Evolutionary conservation across 1,140 invertebrate species (phyloP), one percentile per base, ranked within the genome.

Genomic region (Drosophila nebulosa): DNA sequence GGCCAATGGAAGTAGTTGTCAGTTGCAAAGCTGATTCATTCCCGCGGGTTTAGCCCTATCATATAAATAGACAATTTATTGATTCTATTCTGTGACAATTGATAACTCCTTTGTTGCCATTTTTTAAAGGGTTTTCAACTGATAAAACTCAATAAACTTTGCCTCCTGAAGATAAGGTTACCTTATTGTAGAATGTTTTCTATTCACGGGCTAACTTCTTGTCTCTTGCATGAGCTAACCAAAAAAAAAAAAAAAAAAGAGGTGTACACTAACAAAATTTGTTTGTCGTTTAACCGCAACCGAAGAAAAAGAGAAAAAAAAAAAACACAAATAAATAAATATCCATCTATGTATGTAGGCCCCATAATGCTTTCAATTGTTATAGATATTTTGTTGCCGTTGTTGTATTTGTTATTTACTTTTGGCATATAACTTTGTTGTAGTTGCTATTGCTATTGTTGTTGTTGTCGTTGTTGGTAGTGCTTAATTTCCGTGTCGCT

Each of bases 401-500:
- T 21, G 0, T 42, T 42, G n/a, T 18, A 7, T 42, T 42, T 46
- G 39, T 46, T 46, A 46, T 46, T 46, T 46, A 46, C 39, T 46
- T 46, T 46, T 46, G 39, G 39, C 16, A 18, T 46, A 21, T 46
- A 46, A 46, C 39, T 42, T 12, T 42, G 6, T 39, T 39, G n/a
- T 16, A 14, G 4, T 39, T 39, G 4, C n/a, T 39, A 5, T 39
- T 14, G 4, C 14, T 39, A 5, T 42, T 9, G 2, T 35, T 39
- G n/a, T 39, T 14, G 4, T 39, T 39, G n/a, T 42, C 3, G 2
- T 35, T 35, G 39, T 16, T 46, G 39, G 39, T 46, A 16, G 39
- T 46, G 39, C 39, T 46, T 46, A 56, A 78, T 86, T 86, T 86
- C 78, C 78, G 74, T 57, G 56, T 80, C 64, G 75, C 39, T 42